phyloP scores from a whole-genome alignment of 1,140 invertebrate genomes.

The Calosoma granatense region DNA sequence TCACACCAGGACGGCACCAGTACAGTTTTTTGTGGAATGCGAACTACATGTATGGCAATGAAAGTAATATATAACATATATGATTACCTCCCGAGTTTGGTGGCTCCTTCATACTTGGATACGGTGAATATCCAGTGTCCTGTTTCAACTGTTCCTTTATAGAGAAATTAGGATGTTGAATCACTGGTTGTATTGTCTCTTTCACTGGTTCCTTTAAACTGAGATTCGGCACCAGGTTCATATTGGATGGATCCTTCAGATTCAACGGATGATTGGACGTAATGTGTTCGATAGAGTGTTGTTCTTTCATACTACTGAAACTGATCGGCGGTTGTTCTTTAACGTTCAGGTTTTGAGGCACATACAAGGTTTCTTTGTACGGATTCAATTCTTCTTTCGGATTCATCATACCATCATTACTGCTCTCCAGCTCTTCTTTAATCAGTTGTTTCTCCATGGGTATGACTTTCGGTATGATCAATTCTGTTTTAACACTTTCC shows the following conservation, averaged over 20 bases:
- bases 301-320: background rate
- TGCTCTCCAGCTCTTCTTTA: slow-evolving; percentile 42
- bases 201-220: too few relatives aligned
- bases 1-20: too few relatives aligned
- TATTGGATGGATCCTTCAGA: background rate
- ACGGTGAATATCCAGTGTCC: background rate
- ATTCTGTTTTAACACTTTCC: slow-evolving; percentile 40
- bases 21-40: too few relatives aligned
- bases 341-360: slow-evolving; percentile 23
- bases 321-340: slow-evolving; percentile 22
- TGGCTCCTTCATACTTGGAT: background rate
- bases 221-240: background rate
- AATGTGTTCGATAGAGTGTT: background rate
- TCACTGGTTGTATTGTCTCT: background rate
- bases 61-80: too few relatives aligned
- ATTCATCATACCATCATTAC: slow-evolving; percentile 29
- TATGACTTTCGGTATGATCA: slow-evolving; percentile 45
- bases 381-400: slow-evolving; percentile 22
- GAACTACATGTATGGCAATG: too few relatives aligned
- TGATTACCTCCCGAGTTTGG: background rate
- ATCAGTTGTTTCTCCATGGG: slow-evolving; percentile 44
- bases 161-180: background rate
- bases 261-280: background rate
- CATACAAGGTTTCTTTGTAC: slow-evolving; percentile 27
- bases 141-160: slow-evolving; percentile 1